Evolutionary conservation across 2,888 invertebrate species (phyloP).

Genomic region (Ptychoptera contaminata): DNA sequence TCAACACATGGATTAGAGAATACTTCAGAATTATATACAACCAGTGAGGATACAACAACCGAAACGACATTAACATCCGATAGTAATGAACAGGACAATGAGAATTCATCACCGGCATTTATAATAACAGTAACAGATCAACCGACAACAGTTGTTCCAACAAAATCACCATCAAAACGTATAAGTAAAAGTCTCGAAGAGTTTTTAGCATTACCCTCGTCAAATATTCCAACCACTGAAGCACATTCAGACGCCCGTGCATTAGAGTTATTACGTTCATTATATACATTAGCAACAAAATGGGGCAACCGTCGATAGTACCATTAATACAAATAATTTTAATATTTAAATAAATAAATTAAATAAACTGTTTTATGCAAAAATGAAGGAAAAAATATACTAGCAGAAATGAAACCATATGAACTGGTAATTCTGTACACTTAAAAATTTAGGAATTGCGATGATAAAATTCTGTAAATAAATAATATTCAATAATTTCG

Average conservation of each 20-base stretch:
- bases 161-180: constrained; percentile 17
- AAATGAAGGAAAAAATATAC: too few species aligned
- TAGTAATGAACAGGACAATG: constrained; percentile 10
- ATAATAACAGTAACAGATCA: constrained; percentile 8
- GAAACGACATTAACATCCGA: constrained; percentile 1
- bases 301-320: constrained; percentile 49
- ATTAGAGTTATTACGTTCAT: constrained; percentile 63
- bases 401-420: too few species aligned
- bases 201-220: constrained; percentile 57
- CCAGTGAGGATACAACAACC: constrained; percentile 16
- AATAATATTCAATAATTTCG: too few species aligned
- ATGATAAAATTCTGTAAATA: too few species aligned
- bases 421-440: too few species aligned
- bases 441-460: too few species aligned
- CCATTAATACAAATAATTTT: too few species aligned
- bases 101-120: constrained; percentile 2
- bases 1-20: neutral
- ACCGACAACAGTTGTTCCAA: constrained; percentile 14
- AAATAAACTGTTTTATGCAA: too few species aligned
- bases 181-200: constrained; percentile 21
- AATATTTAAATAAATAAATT: too few species aligned
- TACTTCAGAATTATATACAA: constrained; percentile 4
- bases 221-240: constrained; percentile 36
- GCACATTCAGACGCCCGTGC: constrained; percentile 57
- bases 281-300: constrained; percentile 70